Evolutionary conservation across 2,797 vertebrate genomes (phyloP), one percentile per base, ranked within the genome.

Genomic region (Sebastes flavidus): DNA sequence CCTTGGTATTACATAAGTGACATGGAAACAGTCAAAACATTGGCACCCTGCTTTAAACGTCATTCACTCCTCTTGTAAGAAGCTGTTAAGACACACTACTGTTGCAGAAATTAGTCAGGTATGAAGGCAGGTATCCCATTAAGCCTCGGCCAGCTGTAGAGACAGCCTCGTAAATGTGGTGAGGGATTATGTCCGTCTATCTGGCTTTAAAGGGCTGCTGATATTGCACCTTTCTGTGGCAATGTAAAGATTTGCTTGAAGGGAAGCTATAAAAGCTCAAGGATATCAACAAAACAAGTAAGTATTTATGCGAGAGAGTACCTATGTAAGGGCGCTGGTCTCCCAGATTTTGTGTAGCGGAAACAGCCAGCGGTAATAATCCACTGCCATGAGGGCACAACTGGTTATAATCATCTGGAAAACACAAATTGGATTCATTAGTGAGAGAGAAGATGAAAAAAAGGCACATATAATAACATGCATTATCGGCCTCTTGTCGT

Each of bases 321-420:
- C 96, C 96, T 94, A 79, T 94, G 79, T 88, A 94, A 42, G 65
- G 67, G 27, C 14, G 91, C 13, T 85, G 86, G 18, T 92, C 92
- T 74, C 77, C 87, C 20, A 92, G 61, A 77, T 54, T 67, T 32
- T 91, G 91, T 54, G 72, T 7, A 2, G 88, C 75, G 49, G 91
- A 83, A 36, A 55, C 63, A n/a, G 86, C 58, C 27, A 84, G 38
- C 5, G 94, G 72, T 18, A 96, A 82, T 42, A 95, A 77, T 70
- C 96, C 96, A 56, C 72, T 89, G 61, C 96, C 96, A 60, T 95
- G 92, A 76, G 95, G 95, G 79, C 96, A 96, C 87, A 96, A 78
- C 87, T 94, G 89, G 72, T 91, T 87, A 81, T 85, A 96, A 82
- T 96, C 95, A 75, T 87, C 96, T 96, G 88, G 30, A 85, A 91